phyloP scores from a whole-genome alignment of 1,140 invertebrate genomes.

The Psilanteris sp. region DNA sequence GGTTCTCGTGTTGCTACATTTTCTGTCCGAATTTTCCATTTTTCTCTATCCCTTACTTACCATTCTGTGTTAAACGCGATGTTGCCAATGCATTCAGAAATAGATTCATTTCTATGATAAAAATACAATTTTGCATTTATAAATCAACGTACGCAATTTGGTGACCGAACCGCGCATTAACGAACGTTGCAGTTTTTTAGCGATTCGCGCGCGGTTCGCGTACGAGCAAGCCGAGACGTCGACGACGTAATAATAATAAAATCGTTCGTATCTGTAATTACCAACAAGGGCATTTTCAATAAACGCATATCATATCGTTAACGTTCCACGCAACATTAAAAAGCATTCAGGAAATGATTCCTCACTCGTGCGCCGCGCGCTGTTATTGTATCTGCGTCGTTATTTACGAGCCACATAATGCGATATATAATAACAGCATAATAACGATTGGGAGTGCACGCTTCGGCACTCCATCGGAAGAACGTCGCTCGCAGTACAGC shows the following conservation, averaged over 20 bases:
- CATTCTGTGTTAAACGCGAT: too few relatives aligned
- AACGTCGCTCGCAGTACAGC: constrained; percentile 70
- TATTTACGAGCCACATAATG: constrained; percentile 65
- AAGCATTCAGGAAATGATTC: constrained; percentile 61
- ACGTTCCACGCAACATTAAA: constrained; percentile 62
- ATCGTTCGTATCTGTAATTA: constrained; percentile 55
- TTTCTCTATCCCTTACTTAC: too few relatives aligned
- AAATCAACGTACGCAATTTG: too few relatives aligned
- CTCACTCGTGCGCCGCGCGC: constrained; percentile 51
- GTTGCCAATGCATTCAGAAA: too few relatives aligned
- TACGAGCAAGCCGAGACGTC: too few relatives aligned
- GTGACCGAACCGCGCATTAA: too few relatives aligned
- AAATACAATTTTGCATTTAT: too few relatives aligned
- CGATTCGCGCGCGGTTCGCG: constrained; percentile 1
- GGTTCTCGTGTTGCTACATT: too few relatives aligned
- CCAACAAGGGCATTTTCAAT: constrained; percentile 46
- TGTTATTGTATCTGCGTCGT: constrained; percentile 62
- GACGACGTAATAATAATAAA: constrained; percentile 52
- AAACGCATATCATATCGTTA: constrained; percentile 55
- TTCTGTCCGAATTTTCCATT: too few relatives aligned
- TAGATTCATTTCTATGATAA: too few relatives aligned
- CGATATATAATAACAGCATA: constrained; percentile 65
- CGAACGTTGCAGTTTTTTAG: too few relatives aligned
- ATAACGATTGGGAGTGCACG: constrained; percentile 64
- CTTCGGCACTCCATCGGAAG: constrained; percentile 65